Base-by-base conservation (phyloP, 2,797 vertebrate species). In the Acanthis flammea region DNA sequence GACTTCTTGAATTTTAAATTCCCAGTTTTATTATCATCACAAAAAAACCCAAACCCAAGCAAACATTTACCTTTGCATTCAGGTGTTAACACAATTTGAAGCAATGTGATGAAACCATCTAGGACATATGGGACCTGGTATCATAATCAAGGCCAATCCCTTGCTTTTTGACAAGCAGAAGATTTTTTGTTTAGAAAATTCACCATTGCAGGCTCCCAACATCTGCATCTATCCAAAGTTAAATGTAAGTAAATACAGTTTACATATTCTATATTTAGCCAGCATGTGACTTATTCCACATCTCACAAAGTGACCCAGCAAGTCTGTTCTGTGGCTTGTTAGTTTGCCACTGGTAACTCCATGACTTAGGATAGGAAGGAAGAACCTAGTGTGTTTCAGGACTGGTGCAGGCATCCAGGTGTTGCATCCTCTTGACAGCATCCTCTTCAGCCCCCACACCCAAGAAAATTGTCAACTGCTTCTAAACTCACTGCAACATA, bases 131-230 rank as follows among this genome's bases (percentile, higher is more conserved):
- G 41, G 44, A 92, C 77, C 35, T 51, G 25, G 27, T 47, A 72
- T 30, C 25, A 80, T 33, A 80, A 88, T 57, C 50, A 66, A 83
- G 60, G 47, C 73, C 6, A 62, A 19, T 65, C 44, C 42, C 51
- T 33, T 35, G 51, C 17, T 44, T 77, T 80, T 80, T 37, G 42
- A 83, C 9, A 76, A 24, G 37, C 10, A 91, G 6, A 10, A 68
- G 53, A 87, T 25, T 13, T 74, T 63, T 42, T 60, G 30, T n/a
- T 88, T 19, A 79, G 51, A 78, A 82, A 89, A 89, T 73, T 76
- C 65, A 41, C 13, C 45, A 80, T 23, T 16, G 19, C 27, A 71
- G 53, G 28, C 37, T 83, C 45, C 14, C 61, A 86, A 44, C 16
- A 41, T 44, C 76, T 68, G 72, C 35, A 90, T 48, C 13, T 60